Evolutionary conservation across 2,113 vertebrate species (phyloP).

Genomic region (Eulemur macaco): DNA sequence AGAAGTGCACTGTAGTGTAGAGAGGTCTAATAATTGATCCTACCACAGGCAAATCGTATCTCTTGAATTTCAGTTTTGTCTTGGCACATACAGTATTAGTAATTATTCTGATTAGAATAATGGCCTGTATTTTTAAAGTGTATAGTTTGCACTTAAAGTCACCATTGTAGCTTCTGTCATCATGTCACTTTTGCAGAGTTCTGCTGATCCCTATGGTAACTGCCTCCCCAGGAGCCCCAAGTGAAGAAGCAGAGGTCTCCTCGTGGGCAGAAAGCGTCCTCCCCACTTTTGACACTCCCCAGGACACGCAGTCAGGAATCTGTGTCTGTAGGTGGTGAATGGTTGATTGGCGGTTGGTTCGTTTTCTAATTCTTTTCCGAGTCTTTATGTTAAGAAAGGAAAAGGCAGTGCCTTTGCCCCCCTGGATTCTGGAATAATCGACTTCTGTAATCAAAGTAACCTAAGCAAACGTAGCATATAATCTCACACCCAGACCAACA

Average conservation of each 20-base stretch:
- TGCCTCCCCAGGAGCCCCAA: not conserved
- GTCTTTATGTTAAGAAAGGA: not conserved
- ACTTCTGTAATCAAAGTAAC: not conserved
- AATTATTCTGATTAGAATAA: slow-evolving; percentile 41
- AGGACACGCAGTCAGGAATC: not conserved
- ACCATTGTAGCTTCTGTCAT: not conserved
- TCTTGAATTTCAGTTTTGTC: slow-evolving; percentile 49
- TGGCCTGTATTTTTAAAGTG: not conserved
- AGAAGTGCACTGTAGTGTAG: not conserved
- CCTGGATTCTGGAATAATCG: not conserved
- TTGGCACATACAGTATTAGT: slow-evolving; percentile 22
- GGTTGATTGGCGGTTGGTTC: not conserved
- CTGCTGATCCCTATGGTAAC: not conserved
- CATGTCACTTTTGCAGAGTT: not conserved
- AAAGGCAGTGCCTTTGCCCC: not conserved
- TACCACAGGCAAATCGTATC: not conserved
- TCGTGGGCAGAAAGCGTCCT: accelerated
- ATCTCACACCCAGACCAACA: not conserved
- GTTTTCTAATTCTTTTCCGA: not conserved
- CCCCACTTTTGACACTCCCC: not conserved
- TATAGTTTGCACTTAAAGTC: slow-evolving; percentile 9
- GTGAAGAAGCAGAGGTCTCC: not conserved
- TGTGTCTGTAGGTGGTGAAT: not conserved
- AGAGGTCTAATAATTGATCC: slow-evolving; percentile 55
- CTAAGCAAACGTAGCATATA: not conserved